Evolutionary conservation across 2,113 vertebrate genomes (phyloP).

Genomic region (Neolamprologus kungweensis): DNA sequence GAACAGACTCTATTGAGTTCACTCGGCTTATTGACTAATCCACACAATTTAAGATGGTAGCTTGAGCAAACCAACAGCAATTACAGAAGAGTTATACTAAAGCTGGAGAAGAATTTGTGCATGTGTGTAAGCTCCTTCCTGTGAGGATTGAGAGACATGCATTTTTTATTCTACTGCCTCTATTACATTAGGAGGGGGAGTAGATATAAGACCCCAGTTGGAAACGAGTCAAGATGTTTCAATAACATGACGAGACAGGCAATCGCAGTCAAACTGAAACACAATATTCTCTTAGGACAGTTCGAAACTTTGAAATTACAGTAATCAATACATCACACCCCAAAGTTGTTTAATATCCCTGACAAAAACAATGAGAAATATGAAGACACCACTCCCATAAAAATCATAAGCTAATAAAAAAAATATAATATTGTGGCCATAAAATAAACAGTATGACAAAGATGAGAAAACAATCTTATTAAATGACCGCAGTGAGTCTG

Average conservation of each 20-base stretch:
- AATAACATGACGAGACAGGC: not conserved
- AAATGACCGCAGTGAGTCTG: not conserved
- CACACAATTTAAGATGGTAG: slow-evolving; percentile 9
- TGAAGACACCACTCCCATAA: slow-evolving; percentile 16
- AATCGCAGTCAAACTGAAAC: not conserved
- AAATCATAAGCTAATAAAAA: slow-evolving; percentile 43
- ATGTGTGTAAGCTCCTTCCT: not conserved
- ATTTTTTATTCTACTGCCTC: not conserved
- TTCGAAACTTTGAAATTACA: not conserved
- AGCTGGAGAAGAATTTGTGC: not conserved
- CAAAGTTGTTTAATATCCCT: not conserved
- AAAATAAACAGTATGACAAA: slow-evolving; percentile 32
- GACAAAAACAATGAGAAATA: not conserved
- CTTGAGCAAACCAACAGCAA: slow-evolving; percentile 13
- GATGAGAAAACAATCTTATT: slow-evolving; percentile 3
- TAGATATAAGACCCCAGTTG: not conserved
- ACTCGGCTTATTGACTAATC: slow-evolving; percentile 40
- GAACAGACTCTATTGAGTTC: slow-evolving; percentile 15
- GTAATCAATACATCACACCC: not conserved
- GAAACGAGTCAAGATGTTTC: not conserved
- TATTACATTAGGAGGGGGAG: not conserved
- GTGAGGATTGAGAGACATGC: not conserved
- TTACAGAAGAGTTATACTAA: not conserved
- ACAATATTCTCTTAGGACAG: not conserved
- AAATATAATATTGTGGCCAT: slow-evolving; percentile 34